Base-by-base conservation (phyloP, 2,797 vertebrate genomes). In the Acrocephalus scirpaceus region DNA sequence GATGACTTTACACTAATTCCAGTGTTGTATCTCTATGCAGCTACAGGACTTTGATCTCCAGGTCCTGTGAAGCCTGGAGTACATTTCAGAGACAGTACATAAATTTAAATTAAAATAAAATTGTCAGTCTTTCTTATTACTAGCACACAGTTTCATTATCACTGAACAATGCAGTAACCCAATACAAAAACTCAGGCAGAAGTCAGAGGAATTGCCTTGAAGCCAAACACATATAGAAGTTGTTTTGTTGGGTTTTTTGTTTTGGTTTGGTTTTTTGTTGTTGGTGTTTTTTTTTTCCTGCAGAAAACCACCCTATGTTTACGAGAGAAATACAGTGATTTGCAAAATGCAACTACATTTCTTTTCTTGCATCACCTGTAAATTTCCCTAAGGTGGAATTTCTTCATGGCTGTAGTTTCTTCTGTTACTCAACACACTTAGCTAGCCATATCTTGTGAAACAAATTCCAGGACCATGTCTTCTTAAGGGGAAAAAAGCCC, bases 401-500 rank as follows among this genome's bases (percentile, higher is more conserved):
- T 53, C 34, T 58, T 71, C 2, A 32, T 8, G 42, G 42, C 17
- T 53, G 30, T 14, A 40, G 7, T 36, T 74, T 71, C 19, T 82
- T 57, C 36, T 69, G 9, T 56, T 64, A 48, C 34, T 88, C 51
- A 93, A 77, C 30, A 51, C 10, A 32, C 36, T 73, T 44, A 48
- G 36, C 16, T 25, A 66, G 32, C 9, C 13, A 12, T 20, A 62
- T 58, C 44, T 53, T 48, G 20, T 45, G 66, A 80, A 92, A 90
- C 7, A 72, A 81, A 71, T 40, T 42, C 15, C 58, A 91, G 17
- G 8, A 36, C 34, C 42, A 32, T 5, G 30, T 42, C 27, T 75
- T 75, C 23, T 26, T 71, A 32, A 12, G 6, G 3, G 25, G 1
- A 1, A 16, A 10, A 70, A 60, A 29, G 0, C 0, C 13, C 34